Percentiles rank a stretch among this genome's conserved stretches.
These are phyloP conservation scores for Capitulum mitella DNA, from an alignment of 2,888 invertebrate species.

Conservation along the genomic window DNA sequence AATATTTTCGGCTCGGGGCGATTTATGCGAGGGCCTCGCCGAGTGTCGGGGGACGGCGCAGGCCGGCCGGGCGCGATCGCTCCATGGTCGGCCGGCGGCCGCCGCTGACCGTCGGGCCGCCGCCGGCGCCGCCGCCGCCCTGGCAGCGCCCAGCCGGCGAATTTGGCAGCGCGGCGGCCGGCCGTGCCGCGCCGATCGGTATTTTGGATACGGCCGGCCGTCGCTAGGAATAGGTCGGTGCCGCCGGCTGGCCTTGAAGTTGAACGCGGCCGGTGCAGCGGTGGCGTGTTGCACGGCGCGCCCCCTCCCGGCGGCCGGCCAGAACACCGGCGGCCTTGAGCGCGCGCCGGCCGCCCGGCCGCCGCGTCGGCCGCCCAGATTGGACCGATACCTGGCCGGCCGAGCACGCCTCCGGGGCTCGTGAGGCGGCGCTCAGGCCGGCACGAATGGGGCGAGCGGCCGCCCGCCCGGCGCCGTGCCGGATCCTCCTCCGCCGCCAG, in stretches of 20 bases:
- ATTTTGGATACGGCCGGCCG: slow-evolving; percentile 4
- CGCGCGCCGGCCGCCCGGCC: background rate
- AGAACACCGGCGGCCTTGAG: background rate
- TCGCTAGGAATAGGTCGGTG: background rate
- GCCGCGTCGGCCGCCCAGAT: background rate
- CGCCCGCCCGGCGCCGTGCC: background rate
- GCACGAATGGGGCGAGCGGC: background rate
- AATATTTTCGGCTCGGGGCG: background rate
- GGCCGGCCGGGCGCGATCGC: background rate
- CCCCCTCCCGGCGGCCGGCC: background rate
- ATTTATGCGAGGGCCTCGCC: background rate
- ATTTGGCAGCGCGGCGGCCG: background rate
- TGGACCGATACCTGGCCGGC: background rate
- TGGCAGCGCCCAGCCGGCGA: background rate
- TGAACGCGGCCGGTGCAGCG: background rate
- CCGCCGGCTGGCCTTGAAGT: background rate
- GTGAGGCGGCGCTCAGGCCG: background rate
- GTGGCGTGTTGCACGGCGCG: background rate
- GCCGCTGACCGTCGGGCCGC: too few relatives aligned
- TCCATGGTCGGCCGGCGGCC: background rate
- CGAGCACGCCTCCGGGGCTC: background rate
- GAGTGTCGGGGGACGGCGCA: background rate
- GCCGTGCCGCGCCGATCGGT: background rate
- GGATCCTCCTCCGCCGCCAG: background rate
- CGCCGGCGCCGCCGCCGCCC: background rate